Evolutionary conservation across 1,140 invertebrate genomes (phyloP).

Genomic region (Oreohelix idahoensis): DNA sequence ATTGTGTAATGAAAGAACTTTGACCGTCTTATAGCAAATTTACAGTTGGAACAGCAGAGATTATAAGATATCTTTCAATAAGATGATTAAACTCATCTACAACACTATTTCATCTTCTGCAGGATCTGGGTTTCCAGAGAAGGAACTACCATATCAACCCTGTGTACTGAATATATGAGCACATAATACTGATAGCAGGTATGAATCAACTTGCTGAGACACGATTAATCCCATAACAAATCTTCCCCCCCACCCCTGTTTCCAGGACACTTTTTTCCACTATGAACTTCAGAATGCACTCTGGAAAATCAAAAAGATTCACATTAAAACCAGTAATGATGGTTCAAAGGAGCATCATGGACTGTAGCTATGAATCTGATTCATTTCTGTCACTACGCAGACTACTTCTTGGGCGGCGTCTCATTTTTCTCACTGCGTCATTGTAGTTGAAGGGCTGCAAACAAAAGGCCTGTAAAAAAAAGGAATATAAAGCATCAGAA

Average conservation of each 20-base stretch:
- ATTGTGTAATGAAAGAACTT: too few relatives aligned
- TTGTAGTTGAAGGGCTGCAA: conserved; percentile 56
- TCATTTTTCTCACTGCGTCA: conserved; percentile 43
- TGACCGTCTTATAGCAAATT: too few relatives aligned
- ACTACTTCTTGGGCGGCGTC: conserved; percentile 30
- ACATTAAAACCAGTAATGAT: too few relatives aligned
- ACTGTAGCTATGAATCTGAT: neutral
- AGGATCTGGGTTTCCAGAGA: neutral
- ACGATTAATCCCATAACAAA: neutral
- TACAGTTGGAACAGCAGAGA: too few relatives aligned
- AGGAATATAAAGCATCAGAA: neutral
- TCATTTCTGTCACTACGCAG: conserved; percentile 26
- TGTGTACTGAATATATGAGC: neutral
- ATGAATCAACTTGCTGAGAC: neutral
- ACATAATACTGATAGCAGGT: neutral
- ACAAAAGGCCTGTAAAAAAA: conserved; percentile 47
- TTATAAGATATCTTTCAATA: too few relatives aligned
- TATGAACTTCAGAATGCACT: neutral
- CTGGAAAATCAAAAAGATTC: neutral
- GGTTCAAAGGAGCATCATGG: neutral
- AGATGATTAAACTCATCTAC: too few relatives aligned
- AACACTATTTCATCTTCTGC: too few relatives aligned
- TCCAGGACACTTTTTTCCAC: neutral
- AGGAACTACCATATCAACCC: neutral
- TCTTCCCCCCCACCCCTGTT: neutral